Percentiles rank a stretch among this genome's conserved stretches.
phyloP scores from a whole-genome alignment of 2,888 invertebrate genomes.

The Drosophila infuscata region DNA sequence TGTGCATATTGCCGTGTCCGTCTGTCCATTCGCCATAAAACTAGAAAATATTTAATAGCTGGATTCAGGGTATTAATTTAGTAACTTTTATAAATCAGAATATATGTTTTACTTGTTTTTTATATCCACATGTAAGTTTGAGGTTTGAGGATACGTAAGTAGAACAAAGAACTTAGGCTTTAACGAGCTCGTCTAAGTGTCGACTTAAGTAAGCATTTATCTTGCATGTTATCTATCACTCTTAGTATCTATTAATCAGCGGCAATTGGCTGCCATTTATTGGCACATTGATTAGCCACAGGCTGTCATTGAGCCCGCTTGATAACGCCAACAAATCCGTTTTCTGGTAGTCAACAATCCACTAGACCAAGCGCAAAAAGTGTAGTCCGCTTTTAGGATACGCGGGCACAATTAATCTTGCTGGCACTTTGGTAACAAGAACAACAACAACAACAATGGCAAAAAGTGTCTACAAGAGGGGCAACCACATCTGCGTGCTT shows the following conservation, averaged over 20 bases:
- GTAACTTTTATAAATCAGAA: not conserved
- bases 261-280: conserved; percentile 54
- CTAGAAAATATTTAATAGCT: not conserved
- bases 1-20: not conserved
- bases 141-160: not conserved
- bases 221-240: conserved; percentile 24
- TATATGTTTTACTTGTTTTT: not conserved
- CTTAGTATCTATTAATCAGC: conserved; percentile 43
- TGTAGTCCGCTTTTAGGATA: conserved; percentile 59
- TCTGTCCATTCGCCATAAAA: not conserved
- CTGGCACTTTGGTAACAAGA: conserved; percentile 50
- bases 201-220: conserved; percentile 35
- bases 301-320: conserved; percentile 45
- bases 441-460: conserved; percentile 21
- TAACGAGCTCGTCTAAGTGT: conserved; percentile 7
- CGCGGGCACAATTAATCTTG: conserved; percentile 63
- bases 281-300: conserved; percentile 59
- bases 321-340: conserved; percentile 38
- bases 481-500: conserved; percentile 51
- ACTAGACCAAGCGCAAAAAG: conserved; percentile 24
- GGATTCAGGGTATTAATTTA: not conserved
- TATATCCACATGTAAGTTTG: not conserved
- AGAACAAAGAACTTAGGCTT: not conserved
- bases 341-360: conserved; percentile 22
- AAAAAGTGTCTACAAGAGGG: not conserved